Evolutionary conservation across 1,140 invertebrate genomes (phyloP), one percentile per base, ranked within the genome.

Genomic region (Tetraneura akinire): DNA sequence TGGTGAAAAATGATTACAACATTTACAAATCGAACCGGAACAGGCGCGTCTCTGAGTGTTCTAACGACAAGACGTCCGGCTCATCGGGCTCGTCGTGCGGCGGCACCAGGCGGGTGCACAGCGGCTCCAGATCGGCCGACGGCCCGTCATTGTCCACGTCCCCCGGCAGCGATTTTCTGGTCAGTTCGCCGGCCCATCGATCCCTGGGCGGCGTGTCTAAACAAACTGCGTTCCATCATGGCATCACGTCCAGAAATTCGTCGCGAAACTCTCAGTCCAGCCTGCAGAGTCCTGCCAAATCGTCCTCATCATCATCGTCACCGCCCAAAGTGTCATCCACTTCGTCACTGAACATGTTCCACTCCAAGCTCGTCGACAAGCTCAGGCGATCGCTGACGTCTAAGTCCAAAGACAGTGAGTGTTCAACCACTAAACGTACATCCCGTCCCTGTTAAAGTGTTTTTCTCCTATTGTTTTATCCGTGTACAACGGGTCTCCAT

Each of bases 1-100:
- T 96, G 82, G 90, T 96, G 85, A 95, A 94, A 89, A 95, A 95
- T 87, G 93, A 95, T 86, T 95, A 92, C 89, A 92, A 96, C 85
- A 95, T 96, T 85, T 96, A 96, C 88, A 93, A 93, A 87, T 91
- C 91, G 80, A 91, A 92, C 85, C 89, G 92, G 74, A 90, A 89
- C 80, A 88, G 92, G 76, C 88, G 91, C 42, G 89, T 89, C 29
- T 93, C 92, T 11, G 92, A 94, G 84, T 91, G 91, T 80, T 90
- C 91, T 26, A 91, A 91, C 87, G 88, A 90, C 82, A 86, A 88
- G 76, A 85, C 87, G 29, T 85, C 84, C 57, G 91, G 91, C 80
- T 89, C 91, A 53, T 60, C 74, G 1, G 37, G 14, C 0, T 51
- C 47, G n/a, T 78, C 74, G 13, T 62, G 37, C 32, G 45, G 64